Base-by-base conservation (phyloP, 2,888 invertebrate genomes). In the Gisinianus flammeolus region DNA sequence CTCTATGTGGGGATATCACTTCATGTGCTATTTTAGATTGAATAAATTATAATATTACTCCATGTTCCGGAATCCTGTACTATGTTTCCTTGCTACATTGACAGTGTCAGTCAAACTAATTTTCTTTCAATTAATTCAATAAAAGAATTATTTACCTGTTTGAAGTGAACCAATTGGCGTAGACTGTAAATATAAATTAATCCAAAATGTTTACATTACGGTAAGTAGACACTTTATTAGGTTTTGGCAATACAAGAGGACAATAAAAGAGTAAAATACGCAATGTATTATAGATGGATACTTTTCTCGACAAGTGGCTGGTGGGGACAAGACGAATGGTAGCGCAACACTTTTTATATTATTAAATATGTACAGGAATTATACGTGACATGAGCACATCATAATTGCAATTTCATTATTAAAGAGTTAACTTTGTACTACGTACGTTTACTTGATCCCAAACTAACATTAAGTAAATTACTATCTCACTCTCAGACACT, bases 91-190 rank as follows among this genome's bases (percentile, higher is more conserved):
- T n/a, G n/a, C n/a, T n/a, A n/a, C n/a, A n/a, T n/a, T n/a, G n/a
- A n/a, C n/a, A n/a, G n/a, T n/a, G n/a, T n/a, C n/a, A n/a, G n/a
- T n/a, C n/a, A n/a, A n/a, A n/a, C n/a, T n/a, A n/a, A n/a, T n/a
- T n/a, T n/a, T n/a, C n/a, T n/a, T n/a, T n/a, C n/a, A n/a, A n/a
- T n/a, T n/a, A n/a, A n/a, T n/a, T n/a, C n/a, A n/a, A n/a, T n/a
- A n/a, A n/a, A n/a, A n/a, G n/a, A n/a, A n/a, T n/a, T n/a, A n/a
- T n/a, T n/a, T n/a, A n/a, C n/a, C n/a, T 85, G 95, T 95, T 89
- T 94, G 95, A 86, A 95, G 90, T 72, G 96, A 95, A 86, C 95
- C 95, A 87, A 96, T 94, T 81, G 96, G 95, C 83, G 96, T 96
- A 84, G 95, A 95, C 96, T 96, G 91, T 83, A 91, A 90, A 81